Evolutionary conservation across 2,888 invertebrate species (phyloP), one percentile per base, ranked within the genome.

Genomic region (Chesias legatella): DNA sequence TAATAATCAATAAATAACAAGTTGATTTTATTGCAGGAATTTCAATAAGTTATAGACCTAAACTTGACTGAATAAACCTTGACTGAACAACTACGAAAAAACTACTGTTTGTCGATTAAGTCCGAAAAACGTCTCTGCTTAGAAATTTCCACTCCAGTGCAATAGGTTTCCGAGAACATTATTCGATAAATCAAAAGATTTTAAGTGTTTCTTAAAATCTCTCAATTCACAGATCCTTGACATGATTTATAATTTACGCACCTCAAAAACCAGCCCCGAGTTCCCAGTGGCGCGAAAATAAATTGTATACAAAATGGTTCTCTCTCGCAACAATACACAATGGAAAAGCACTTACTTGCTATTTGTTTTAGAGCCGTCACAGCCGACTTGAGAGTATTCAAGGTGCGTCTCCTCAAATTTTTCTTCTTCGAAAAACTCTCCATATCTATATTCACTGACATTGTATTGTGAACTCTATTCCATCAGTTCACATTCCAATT

Each of bases 281-380:
- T 35, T 30, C 22, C 21, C 17, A 9, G 22, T 11, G 29, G 34
- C 30, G 35, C 43, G 13, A 53, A 55, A 51, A 45, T 47, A 29
- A 40, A 53, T 44, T 35, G 31, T 33, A 44, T 43, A 44, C 41
- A 33, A 40, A 33, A 42, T 40, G 26, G 33, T 27, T 11, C 35
- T 33, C 21, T 33, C 38, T 33, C 33, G 30, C 48, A 41, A 50
- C 47, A 52, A 50, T 34, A 56, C 51, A 56, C 52, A 56, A 65
- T 61, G 43, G 52, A 53, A 60, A 56, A 64, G 48, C 59, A 84
- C 86, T 85, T 71, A 86, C 86, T 83, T 44, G 86, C 77, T 59
- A 89, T 81, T 73, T 88, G 88, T 63, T 74, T 79, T 52, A 86
- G 71, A 53, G 84, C 85, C 48, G 80, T 79, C 63, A 86, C 79